Base-by-base conservation (phyloP, 1,140 invertebrate species). In the Muscidifurax raptorellus region DNA sequence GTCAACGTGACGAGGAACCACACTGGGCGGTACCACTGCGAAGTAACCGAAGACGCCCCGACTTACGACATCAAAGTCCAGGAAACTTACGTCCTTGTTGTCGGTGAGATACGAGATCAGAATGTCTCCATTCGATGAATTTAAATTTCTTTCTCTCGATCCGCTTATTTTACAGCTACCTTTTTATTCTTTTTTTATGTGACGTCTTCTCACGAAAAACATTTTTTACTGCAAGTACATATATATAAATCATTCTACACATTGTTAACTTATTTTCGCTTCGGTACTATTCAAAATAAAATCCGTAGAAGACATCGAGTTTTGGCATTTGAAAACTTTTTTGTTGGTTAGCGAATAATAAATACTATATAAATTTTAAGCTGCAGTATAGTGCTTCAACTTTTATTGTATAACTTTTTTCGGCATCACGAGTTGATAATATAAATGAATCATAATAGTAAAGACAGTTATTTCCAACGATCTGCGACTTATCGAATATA, bases 11-110 rank as follows among this genome's bases (percentile, higher is more conserved):
- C 92, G 83, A 93, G 94, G 40, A 93, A 94, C 5, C 93, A 95
- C 64, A 95, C 95, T 67, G 96, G 96, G 5, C 92, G 92, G 66
- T 97, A 96, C 91, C 96, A 95, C 90, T 97, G 96, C 89, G 96
- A 97, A 89, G 95, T 96, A 67, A 96, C 96, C 0, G 96, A 95
- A 3, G 96, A 96, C 88, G 94, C 94, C 1, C 96, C 96, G 1
- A 92, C 94, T 64, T 96, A 96, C 88, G 95, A 96, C 89, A 96
- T 96, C 0, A 94, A 95, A 75, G 94, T 95, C 85, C 93, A 94
- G 83, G 92, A 93, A 15, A 94, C 95, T 10, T 92, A 91, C 10
- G 95, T 97, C 91, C 94, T 94, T 85, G 95, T 97, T 79, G 95
- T 96, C 74, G 96, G 96, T 96, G 91, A 81, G 84, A 59, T 52